Evolutionary conservation across 2,888 invertebrate species (phyloP).

Genomic region (Pemphredon lugubris): DNA sequence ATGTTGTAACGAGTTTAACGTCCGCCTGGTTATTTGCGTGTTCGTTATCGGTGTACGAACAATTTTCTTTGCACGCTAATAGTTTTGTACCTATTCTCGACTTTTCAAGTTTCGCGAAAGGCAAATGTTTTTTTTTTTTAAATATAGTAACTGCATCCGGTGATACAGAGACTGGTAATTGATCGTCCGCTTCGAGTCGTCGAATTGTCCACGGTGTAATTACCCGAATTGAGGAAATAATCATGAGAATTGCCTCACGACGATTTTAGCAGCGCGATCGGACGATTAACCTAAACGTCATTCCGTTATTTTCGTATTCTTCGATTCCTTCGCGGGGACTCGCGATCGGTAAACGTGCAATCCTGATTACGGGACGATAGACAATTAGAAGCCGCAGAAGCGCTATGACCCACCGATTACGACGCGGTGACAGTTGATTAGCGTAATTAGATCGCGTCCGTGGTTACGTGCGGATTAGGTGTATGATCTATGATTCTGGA

Average conservation of each 20-base stretch:
- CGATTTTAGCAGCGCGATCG: constrained; percentile 28
- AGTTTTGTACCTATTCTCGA: too few relatives aligned
- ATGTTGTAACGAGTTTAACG: too few relatives aligned
- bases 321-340: constrained; percentile 20
- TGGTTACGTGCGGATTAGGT: constrained; percentile 44
- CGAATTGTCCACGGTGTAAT: constrained; percentile 33
- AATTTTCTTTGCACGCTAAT: too few relatives aligned
- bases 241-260: constrained; percentile 23
- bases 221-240: constrained; percentile 31
- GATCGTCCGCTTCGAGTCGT: too few relatives aligned
- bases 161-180: too few relatives aligned
- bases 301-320: neutral
- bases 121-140: too few relatives aligned
- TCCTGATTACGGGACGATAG: constrained; percentile 49
- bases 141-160: too few relatives aligned
- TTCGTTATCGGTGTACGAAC: too few relatives aligned
- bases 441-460: constrained; percentile 59
- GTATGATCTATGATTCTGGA: constrained; percentile 29
- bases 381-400: constrained; percentile 35
- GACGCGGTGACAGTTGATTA: constrained; percentile 62
- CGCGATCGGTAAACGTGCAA: constrained; percentile 24
- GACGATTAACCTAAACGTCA: constrained; percentile 52
- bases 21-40: too few relatives aligned
- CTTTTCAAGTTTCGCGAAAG: too few relatives aligned
- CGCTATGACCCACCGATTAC: constrained; percentile 55